Evolutionary conservation across 2,113 vertebrate genomes (phyloP), one percentile per base, ranked within the genome.

Genomic region (Ceyx melanurus): DNA sequence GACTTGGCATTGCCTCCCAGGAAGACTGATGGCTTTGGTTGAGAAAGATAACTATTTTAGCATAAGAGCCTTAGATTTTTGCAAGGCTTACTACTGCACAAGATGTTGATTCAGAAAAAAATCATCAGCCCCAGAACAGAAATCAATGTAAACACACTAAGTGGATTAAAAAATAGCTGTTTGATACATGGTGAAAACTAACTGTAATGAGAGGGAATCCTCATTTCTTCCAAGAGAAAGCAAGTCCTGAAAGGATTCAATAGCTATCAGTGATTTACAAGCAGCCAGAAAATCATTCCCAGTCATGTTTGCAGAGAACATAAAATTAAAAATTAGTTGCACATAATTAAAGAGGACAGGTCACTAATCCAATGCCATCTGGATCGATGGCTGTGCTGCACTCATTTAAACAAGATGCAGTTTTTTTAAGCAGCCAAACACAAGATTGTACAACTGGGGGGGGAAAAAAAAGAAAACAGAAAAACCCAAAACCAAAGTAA

Each of bases 311-410:
- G 85, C 19, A 88, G 82, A 80, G 56, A 91, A 87, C 43, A 91
- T 70, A 80, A 92, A 80, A 94, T 88, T 88, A 95, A 89, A 91
- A 95, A 74, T 93, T 80, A 90, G 82, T 43, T 91, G 79, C 64
- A 88, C 40, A 40, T 90, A 93, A 94, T 91, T 85, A 90, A 94
- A 92, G 82, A 94, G 90, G 93, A 96, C 92, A 94, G 94, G 92
- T 86, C 92, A 70, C 93, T 90, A 80, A 88, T 54, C 85, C 79
- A 88, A 66, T 80, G 82, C 71, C 85, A 82, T 62, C 93, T 77
- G 85, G 92, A 92, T 94, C 56, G 1, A 92, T 85, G 76, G 74
- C 28, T 21, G 35, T 50, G 87, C 87, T 87, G 77, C 61, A n/a
- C 74, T 83, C 85, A 42, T 42, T 82, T 46, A 66, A 89, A 85